Conservation (phyloP, 2,797 vertebrate genomes). For the Aratinga solstitialis region DNA sequence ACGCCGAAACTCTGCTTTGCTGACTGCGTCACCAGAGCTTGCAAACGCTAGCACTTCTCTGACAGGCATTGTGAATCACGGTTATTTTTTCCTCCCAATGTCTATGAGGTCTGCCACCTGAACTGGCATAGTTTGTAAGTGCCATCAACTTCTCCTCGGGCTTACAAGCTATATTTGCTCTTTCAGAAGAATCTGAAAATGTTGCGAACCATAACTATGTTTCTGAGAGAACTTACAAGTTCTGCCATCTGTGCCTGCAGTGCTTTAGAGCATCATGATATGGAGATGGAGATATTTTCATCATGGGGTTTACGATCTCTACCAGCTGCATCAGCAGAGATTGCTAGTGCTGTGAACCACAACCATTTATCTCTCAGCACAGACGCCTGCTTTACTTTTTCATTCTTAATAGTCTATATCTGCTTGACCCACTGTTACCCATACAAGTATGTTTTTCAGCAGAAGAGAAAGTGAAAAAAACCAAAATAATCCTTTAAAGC, state of each 20-base stretch:
- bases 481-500: neutral
- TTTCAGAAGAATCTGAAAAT: constrained; percentile 64
- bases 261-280: constrained; percentile 61
- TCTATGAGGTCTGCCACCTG: constrained; percentile 68
- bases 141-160: constrained; percentile 62
- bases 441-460: neutral
- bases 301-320: constrained; percentile 62
- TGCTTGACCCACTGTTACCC: constrained; percentile 31
- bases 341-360: constrained; percentile 67
- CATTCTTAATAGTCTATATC: constrained; percentile 22
- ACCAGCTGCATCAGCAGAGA: constrained; percentile 69
- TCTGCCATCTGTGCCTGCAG: constrained; percentile 69
- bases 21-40: constrained; percentile 56
- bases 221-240: constrained; percentile 69
- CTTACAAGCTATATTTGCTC: constrained; percentile 67
- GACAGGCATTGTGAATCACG: constrained; percentile 61
- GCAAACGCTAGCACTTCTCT: constrained; percentile 47
- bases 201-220: constrained; percentile 69
- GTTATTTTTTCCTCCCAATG: constrained; percentile 51
- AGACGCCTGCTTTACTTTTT: constrained; percentile 36
- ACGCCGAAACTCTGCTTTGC: constrained; percentile 50
- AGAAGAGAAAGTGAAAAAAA: neutral
- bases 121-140: constrained; percentile 58
- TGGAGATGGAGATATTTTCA: constrained; percentile 64
- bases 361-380: constrained; percentile 68